Conservation (phyloP, 2,113 vertebrate genomes). For the Xiphorhynchus elegans region DNA sequence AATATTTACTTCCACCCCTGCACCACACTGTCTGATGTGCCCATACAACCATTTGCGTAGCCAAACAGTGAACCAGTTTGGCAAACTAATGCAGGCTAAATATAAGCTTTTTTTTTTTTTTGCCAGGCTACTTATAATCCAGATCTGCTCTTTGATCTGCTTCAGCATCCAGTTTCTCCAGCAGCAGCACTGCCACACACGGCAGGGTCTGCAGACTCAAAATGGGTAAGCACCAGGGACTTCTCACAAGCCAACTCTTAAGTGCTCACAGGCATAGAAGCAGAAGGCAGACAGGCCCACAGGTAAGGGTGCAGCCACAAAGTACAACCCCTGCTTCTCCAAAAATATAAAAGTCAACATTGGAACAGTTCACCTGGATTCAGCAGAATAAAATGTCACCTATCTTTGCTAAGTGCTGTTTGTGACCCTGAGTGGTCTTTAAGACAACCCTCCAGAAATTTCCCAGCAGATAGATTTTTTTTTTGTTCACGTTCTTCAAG, state of each 20-base stretch:
- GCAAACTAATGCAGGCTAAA: background rate
- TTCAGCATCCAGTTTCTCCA: background rate
- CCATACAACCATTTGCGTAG: rapidly evolving
- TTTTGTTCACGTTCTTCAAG: background rate
- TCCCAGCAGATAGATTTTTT: background rate
- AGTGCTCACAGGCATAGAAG: too few species aligned
- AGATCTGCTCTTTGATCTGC: background rate
- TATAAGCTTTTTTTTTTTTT: background rate
- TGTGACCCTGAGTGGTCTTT: background rate
- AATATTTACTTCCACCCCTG: constrained; percentile 12
- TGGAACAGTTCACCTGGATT: background rate
- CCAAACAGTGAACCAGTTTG: background rate
- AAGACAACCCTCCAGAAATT: background rate
- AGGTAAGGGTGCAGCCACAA: background rate
- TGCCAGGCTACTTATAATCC: background rate
- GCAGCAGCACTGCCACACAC: background rate
- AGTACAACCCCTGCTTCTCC: background rate
- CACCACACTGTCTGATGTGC: background rate
- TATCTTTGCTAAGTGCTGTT: background rate
- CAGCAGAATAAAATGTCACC: background rate
- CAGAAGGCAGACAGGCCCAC: too few species aligned
- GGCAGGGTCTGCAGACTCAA: background rate
- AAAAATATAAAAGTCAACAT: background rate
- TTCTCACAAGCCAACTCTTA: background rate
- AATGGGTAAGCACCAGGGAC: background rate